Evolutionary conservation across 1,140 invertebrate species (phyloP).

Genomic region (Zaprionus tsacasi): DNA sequence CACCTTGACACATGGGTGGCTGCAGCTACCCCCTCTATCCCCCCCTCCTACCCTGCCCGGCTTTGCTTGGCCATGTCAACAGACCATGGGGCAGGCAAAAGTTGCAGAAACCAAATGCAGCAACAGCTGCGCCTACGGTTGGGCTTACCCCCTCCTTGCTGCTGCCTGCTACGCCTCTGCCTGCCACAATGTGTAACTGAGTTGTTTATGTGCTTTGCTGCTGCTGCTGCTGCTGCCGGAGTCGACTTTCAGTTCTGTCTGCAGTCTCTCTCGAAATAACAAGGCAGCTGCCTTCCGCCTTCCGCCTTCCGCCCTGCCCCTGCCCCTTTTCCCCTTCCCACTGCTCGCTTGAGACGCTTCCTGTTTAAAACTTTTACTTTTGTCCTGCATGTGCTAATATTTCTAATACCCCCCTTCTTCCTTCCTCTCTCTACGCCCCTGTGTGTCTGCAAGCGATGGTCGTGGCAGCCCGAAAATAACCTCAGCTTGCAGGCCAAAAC

Average conservation of each 20-base stretch:
- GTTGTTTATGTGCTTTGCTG: constrained; percentile 70
- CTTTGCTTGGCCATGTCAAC: constrained; percentile 28
- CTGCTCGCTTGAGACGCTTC: neutral
- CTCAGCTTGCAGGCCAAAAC: constrained; percentile 34
- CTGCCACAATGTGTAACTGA: constrained; percentile 69
- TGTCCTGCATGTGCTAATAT: constrained; percentile 65
- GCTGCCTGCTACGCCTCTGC: neutral
- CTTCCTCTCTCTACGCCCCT: neutral
- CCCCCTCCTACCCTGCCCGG: neutral
- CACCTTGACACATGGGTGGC: constrained; percentile 6
- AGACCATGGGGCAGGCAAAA: constrained; percentile 30
- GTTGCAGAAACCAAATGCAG: constrained; percentile 44
- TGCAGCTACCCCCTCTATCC: neutral
- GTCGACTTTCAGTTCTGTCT: constrained; percentile 33
- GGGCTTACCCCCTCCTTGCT: neutral
- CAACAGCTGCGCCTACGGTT: constrained; percentile 59
- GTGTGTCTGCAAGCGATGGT: neutral
- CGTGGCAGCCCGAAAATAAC: constrained; percentile 9
- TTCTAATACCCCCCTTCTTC: constrained; percentile 43
- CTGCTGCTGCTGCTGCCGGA: constrained; percentile 34
- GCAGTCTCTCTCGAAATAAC: constrained; percentile 26
- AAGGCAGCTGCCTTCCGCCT: constrained; percentile 3
- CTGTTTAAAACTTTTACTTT: constrained; percentile 54
- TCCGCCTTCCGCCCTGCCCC: neutral
- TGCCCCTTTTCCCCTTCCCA: neutral